phyloP scores from a whole-genome alignment of 2,888 invertebrate species.

The Halocaridina rubra region DNA sequence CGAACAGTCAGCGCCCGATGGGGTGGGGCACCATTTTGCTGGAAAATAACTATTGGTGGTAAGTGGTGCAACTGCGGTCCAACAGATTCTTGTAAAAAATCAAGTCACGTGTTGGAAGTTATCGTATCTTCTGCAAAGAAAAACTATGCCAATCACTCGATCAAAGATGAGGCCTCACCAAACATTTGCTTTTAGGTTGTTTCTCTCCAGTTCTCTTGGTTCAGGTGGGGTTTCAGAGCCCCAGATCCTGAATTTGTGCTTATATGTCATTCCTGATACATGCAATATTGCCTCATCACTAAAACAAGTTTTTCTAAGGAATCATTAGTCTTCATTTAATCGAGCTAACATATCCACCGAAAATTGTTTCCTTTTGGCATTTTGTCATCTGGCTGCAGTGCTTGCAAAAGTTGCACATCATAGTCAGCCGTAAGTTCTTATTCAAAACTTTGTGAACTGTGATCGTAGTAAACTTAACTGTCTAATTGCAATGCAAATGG shows the following conservation, averaged over 20 bases:
- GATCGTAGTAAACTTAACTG: too few species aligned
- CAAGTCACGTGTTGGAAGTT: neutral
- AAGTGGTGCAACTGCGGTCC: neutral
- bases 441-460: too few species aligned
- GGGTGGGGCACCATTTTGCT: constrained; percentile 14
- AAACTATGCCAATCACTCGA: neutral
- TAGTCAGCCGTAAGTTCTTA: neutral
- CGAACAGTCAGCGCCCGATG: neutral
- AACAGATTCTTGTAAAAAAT: neutral
- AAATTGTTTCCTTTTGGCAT: too few species aligned
- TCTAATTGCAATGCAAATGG: too few species aligned
- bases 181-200: neutral
- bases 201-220: neutral
- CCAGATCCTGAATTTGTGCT: neutral
- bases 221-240: neutral
- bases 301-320: neutral
- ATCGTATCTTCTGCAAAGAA: neutral
- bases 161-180: neutral
- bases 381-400: neutral
- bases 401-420: neutral
- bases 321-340: neutral
- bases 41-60: neutral
- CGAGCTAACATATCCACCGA: neutral
- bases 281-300: neutral
- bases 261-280: neutral